Percentiles rank a stretch among this genome's conserved stretches.
Evolutionary conservation across 2,113 vertebrate genomes (phyloP).

Genomic region (Thalassarche chlororhynchos): DNA sequence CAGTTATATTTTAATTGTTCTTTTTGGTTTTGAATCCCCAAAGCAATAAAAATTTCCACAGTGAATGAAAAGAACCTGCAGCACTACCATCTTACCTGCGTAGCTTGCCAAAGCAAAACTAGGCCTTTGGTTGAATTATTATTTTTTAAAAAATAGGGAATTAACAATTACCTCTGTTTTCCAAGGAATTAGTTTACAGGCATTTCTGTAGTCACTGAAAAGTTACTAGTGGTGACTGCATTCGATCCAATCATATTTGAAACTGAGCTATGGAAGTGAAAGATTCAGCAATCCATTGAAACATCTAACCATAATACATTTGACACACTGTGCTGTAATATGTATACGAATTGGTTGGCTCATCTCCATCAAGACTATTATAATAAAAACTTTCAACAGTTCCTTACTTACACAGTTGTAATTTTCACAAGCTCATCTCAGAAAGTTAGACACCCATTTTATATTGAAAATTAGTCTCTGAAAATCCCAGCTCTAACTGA

Average conservation of each 20-base stretch:
- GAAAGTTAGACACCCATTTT: neutral
- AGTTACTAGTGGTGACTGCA: neutral
- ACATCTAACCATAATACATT: neutral
- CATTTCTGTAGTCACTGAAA: neutral
- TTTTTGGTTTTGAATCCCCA: neutral
- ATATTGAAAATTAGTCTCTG: neutral
- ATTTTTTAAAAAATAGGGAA: neutral
- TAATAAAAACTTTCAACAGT: neutral
- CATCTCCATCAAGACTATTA: neutral
- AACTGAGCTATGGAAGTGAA: neutral
- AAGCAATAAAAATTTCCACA: neutral
- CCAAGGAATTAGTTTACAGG: neutral
- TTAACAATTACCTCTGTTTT: neutral
- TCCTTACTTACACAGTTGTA: neutral
- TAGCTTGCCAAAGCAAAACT: neutral
- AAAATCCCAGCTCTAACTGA: neutral
- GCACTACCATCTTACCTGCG: neutral
- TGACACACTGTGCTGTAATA: neutral
- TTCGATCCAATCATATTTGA: neutral
- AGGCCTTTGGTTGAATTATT: neutral
- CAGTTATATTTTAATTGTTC: neutral
- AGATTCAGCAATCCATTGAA: neutral
- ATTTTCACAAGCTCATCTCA: neutral
- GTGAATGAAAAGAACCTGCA: neutral
- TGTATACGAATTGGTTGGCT: neutral